phyloP scores from a whole-genome alignment of 2,797 vertebrate species.

The Apodemus agrarius region DNA sequence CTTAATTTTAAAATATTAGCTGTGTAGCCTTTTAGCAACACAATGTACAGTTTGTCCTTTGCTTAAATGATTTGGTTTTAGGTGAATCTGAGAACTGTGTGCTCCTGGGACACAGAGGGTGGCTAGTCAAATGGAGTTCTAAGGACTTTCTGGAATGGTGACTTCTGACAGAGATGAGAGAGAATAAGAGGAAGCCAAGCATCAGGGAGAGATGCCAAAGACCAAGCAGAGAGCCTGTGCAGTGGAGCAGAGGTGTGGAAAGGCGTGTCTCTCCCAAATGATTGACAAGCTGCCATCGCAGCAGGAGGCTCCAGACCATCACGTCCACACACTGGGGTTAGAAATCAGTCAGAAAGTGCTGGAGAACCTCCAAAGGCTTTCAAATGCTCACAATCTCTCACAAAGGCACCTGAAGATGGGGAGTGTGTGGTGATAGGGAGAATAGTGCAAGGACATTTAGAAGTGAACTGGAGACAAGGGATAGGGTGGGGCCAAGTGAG shows the following conservation, averaged over 20 bases:
- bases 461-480: neutral
- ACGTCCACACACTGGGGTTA: neutral
- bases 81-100: neutral
- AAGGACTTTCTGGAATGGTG: neutral
- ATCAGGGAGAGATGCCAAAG: neutral
- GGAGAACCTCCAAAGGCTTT: neutral
- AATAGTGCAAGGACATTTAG: neutral
- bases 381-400: conserved; percentile 6
- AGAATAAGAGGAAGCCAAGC: neutral
- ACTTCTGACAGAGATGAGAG: neutral
- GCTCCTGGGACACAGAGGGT: neutral
- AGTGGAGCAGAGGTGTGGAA: neutral
- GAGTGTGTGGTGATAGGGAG: neutral
- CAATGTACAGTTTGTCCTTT: conserved; percentile 4
- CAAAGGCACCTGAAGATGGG: neutral
- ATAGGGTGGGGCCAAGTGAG: neutral
- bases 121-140: neutral
- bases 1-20: conserved; percentile 2
- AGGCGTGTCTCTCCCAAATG: neutral
- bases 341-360: neutral
- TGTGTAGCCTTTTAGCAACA: neutral
- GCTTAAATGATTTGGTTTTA: conserved; percentile 5
- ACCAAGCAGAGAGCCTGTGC: neutral
- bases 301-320: neutral
- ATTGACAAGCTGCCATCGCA: neutral